A percentile compares a stretch with the other conserved stretches of the same genome.
Conservation (phyloP, 2,888 invertebrate genomes). For the Epistrophella euchroma region DNA sequence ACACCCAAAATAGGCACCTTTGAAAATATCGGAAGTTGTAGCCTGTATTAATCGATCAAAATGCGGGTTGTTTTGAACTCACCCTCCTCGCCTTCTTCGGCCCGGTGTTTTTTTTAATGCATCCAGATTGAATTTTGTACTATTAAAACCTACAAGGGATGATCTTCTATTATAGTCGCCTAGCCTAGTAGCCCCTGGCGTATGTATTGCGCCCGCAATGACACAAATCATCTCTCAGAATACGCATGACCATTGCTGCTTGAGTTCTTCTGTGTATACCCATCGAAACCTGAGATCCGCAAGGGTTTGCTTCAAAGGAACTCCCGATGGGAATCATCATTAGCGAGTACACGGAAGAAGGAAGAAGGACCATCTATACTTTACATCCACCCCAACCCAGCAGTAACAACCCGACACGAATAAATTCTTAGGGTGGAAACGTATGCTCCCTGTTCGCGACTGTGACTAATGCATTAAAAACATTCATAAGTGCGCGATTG, state of each 20-base stretch:
- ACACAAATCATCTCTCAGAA: constrained; percentile 67
- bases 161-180: constrained; percentile 28
- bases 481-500: constrained; percentile 69
- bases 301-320: constrained; percentile 44
- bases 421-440: constrained; percentile 54
- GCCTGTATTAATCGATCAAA: constrained; percentile 41
- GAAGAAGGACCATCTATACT: constrained; percentile 48
- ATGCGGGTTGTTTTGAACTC: constrained; percentile 65
- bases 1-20: constrained; percentile 48
- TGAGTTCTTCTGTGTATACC: neutral
- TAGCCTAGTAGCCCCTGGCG: constrained; percentile 30
- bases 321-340: constrained; percentile 72
- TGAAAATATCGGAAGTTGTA: constrained; percentile 43
- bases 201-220: constrained; percentile 41
- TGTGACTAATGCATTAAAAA: constrained; percentile 72
- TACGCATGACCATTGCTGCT: constrained; percentile 67
- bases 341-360: constrained; percentile 70
- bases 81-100: constrained; percentile 41
- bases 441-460: constrained; percentile 69
- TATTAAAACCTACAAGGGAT: constrained; percentile 54
- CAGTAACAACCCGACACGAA: constrained; percentile 13
- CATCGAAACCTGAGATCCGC: constrained; percentile 61
- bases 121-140: constrained; percentile 55
- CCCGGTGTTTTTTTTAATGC: constrained; percentile 60
- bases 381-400: constrained; percentile 48